These are phyloP conservation scores for Platanista minor DNA, from an alignment of 2,113 vertebrate genomes.

Conservation along the genomic window DNA sequence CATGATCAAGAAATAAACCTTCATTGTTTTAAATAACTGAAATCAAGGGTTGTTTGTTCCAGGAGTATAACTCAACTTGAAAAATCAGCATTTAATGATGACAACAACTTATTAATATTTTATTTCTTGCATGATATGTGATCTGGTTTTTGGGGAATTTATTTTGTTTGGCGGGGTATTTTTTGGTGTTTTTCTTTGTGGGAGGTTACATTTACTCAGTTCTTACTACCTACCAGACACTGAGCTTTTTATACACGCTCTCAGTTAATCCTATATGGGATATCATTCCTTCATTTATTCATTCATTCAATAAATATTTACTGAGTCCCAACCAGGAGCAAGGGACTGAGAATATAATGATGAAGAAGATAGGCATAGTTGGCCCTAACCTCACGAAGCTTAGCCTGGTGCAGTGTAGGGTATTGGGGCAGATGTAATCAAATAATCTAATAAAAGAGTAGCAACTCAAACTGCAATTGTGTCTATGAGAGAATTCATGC, in stretches of 20 bases:
- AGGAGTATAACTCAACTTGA: background rate
- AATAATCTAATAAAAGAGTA: background rate
- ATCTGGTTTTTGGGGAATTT: background rate
- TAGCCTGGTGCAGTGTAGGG: background rate
- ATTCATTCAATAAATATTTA: background rate
- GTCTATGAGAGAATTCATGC: background rate
- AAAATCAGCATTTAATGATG: background rate
- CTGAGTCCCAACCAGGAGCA: background rate
- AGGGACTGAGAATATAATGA: background rate
- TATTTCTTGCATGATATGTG: background rate
- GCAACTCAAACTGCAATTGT: background rate
- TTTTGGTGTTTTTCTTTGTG: background rate
- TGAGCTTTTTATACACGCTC: background rate
- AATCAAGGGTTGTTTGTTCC: background rate
- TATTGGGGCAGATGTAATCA: background rate
- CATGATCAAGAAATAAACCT: background rate
- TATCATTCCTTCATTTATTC: background rate
- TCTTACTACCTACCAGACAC: background rate
- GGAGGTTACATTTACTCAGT: background rate
- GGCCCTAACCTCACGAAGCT: background rate
- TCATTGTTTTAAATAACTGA: background rate
- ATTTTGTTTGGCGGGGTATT: background rate
- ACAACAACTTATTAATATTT: background rate
- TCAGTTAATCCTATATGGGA: background rate
- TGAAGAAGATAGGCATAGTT: background rate